Percentiles rank a stretch among this genome's conserved stretches.
These are phyloP conservation scores for Perca fluviatilis DNA, from an alignment of 2,113 vertebrate species.

Conservation along the genomic window DNA sequence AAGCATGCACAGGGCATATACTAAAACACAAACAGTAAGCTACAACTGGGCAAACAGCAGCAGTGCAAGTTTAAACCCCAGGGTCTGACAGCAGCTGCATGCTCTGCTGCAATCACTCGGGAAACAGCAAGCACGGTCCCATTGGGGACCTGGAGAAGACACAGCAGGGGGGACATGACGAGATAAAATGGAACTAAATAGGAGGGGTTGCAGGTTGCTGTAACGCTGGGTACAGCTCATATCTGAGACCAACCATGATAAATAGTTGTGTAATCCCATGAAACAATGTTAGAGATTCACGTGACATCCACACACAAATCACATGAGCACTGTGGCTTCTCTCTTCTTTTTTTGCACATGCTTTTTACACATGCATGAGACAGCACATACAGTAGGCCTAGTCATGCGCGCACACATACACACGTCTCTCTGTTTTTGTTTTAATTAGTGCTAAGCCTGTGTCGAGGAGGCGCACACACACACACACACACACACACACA, in stretches of 20 bases:
- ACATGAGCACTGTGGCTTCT: not conserved
- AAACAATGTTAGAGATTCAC: constrained; percentile 34
- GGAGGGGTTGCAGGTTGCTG: not conserved
- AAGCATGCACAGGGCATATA: not conserved
- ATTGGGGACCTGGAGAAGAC: constrained; percentile 28
- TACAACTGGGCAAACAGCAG: constrained; percentile 31
- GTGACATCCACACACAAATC: constrained; percentile 5
- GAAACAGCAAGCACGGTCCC: constrained; percentile 43
- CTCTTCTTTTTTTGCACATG: not conserved
- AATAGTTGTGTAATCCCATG: constrained; percentile 35
- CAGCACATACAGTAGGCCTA: not conserved
- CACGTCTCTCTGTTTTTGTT: too few relatives aligned
- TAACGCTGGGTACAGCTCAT: constrained; percentile 14
- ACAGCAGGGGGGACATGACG: not conserved
- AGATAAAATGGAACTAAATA: constrained; percentile 15
- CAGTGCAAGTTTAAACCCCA: constrained; percentile 9
- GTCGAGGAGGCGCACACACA: not conserved
- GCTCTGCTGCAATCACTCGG: constrained; percentile 6
- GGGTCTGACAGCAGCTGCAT: constrained; percentile 46
- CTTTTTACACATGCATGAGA: not conserved
- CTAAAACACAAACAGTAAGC: not conserved
- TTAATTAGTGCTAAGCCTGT: not conserved
- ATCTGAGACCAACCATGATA: constrained; percentile 48
- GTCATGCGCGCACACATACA: not conserved
- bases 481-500: not conserved